Percentiles rank a stretch among this genome's conserved stretches.
Conservation (phyloP, 1,140 invertebrate species). For the Ladona fulva region DNA sequence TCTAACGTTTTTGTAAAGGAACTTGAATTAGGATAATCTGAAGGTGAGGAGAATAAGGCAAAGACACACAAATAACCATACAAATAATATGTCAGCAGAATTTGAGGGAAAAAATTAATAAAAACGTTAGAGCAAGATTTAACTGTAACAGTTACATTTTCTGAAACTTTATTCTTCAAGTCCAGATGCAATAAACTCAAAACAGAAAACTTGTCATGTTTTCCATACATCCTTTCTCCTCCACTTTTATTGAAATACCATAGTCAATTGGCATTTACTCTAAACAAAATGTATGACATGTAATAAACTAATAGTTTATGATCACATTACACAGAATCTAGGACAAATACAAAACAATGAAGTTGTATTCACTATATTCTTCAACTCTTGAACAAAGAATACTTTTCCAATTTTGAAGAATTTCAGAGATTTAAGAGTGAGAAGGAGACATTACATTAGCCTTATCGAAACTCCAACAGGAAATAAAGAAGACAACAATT, state of each 20-base stretch:
- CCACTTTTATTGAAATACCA: background rate
- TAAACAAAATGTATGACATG: background rate
- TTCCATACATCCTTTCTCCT: background rate
- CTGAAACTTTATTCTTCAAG: too few relatives aligned
- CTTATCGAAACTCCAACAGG: background rate
- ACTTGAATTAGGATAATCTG: too few relatives aligned
- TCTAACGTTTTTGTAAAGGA: too few relatives aligned
- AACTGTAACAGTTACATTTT: too few relatives aligned
- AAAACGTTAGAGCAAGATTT: too few relatives aligned
- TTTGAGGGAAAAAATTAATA: too few relatives aligned
- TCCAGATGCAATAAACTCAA: too few relatives aligned
- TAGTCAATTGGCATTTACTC: background rate
- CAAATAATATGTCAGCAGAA: too few relatives aligned
- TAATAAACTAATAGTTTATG: background rate
- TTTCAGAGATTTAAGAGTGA: background rate
- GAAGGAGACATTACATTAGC: background rate
- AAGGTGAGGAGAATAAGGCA: too few relatives aligned
- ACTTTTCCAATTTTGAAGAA: background rate
- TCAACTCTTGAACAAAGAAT: background rate
- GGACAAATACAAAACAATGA: background rate
- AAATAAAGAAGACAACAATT: background rate
- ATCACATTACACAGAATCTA: slow-evolving; percentile 10
- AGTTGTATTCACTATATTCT: background rate
- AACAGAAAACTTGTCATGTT: background rate
- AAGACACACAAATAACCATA: too few relatives aligned